Conservation (phyloP, 2,888 invertebrate genomes). For the Exocentrus adspersus region DNA sequence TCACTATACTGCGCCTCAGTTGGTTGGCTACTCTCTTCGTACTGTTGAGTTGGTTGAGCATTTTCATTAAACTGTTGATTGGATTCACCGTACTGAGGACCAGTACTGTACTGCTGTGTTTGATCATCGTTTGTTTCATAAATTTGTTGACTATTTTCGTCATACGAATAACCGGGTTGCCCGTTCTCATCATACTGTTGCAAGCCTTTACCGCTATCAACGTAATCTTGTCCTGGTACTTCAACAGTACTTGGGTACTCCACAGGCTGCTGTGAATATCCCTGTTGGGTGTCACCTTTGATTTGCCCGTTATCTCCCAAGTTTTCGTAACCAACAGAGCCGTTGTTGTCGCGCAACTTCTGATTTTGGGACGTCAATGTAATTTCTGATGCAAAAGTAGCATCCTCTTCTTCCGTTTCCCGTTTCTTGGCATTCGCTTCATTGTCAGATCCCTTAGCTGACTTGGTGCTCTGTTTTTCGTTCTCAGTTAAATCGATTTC, state of each 20-base stretch:
- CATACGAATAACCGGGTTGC: constrained; percentile 35
- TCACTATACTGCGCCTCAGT: constrained; percentile 48
- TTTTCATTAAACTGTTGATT: constrained; percentile 45
- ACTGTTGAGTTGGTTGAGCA: constrained; percentile 43
- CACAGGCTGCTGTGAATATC: constrained; percentile 41
- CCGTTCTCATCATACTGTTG: constrained; percentile 44
- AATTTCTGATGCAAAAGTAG: background rate
- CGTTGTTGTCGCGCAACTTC: too few relatives aligned
- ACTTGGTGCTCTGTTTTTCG: background rate
- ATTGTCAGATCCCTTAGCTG: background rate
- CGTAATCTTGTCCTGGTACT: constrained; percentile 43
- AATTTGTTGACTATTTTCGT: constrained; percentile 45
- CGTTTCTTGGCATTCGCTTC: background rate
- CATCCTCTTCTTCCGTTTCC: background rate
- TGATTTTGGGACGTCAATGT: background rate
- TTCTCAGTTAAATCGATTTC: constrained; percentile 17
- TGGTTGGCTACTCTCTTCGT: constrained; percentile 43
- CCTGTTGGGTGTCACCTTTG: too few relatives aligned
- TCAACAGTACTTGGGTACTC: constrained; percentile 46
- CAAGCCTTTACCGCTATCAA: constrained; percentile 41
- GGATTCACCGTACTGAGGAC: constrained; percentile 43
- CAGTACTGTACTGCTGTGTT: constrained; percentile 43
- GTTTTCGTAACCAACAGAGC: too few relatives aligned
- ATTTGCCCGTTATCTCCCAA: too few relatives aligned
- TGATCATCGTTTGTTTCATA: constrained; percentile 42